Conservation (phyloP, 1,140 invertebrate species). For the Chelonus insularis region DNA sequence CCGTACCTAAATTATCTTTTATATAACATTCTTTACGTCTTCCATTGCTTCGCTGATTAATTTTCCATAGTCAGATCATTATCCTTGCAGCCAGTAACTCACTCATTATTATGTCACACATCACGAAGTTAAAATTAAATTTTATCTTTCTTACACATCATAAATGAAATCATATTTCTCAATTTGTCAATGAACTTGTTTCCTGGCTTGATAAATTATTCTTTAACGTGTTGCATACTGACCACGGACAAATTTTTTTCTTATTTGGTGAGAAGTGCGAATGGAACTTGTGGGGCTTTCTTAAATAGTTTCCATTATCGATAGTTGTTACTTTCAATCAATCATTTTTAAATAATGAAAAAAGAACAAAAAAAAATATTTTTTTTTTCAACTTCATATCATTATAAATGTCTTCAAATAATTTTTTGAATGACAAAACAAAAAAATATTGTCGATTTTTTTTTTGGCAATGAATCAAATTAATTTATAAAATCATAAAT, state of each 20-base stretch:
- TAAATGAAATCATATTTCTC: background rate
- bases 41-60: slow-evolving; percentile 48
- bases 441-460: too few species aligned
- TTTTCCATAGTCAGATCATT: slow-evolving; percentile 34
- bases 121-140: slow-evolving; percentile 2
- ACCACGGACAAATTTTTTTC: background rate
- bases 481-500: too few species aligned
- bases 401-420: too few species aligned
- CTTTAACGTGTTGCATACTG: background rate
- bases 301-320: slow-evolving; percentile 23
- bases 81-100: slow-evolving; percentile 15
- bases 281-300: slow-evolving; percentile 3
- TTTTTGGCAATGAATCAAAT: too few species aligned
- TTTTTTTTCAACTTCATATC: too few species aligned
- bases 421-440: too few species aligned
- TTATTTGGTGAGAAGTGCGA: slow-evolving; percentile 11
- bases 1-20: slow-evolving; percentile 60
- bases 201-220: background rate
- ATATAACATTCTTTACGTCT: slow-evolving; percentile 57
- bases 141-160: slow-evolving; percentile 13
- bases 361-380: too few species aligned
- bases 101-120: background rate
- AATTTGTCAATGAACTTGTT: background rate
- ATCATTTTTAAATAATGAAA: too few species aligned
- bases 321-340: slow-evolving; percentile 9